Base-by-base conservation (phyloP, 2,888 invertebrate species). In the Sussaba pulchella region DNA sequence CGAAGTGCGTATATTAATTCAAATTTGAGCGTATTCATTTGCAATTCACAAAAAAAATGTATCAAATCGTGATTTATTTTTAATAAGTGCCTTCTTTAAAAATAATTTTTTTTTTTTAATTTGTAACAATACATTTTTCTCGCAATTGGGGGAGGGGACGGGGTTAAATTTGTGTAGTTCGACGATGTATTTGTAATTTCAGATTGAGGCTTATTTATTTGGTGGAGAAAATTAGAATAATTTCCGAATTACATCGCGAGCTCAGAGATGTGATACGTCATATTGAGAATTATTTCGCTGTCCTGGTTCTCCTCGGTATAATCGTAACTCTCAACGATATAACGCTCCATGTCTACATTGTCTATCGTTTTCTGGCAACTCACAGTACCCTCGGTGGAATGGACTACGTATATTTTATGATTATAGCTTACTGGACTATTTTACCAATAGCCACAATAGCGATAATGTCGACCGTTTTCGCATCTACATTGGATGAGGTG, bases 171-270 rank as follows among this genome's bases (percentile, higher is more conserved):
- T n/a, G n/a, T n/a, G 19, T 12, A 2, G 6, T 14, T 8, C 14
- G 10, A 31, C 6, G 14, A 57, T 24, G 0, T 5, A 57, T 26
- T 39, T 61, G 1, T 61, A 12, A n/a, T 52, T 52, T 12, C 52
- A 52, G 50, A 9, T 41, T 1, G 17, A 21, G 31, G 4, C 26
- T 24, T 9, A 21, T 14, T 64, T 12, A 9, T 67, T 9, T 67
- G 10, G 9, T 24, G 17, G 52, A 41, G 9, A 52, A 14, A 21
- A 77, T 71, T 5, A 21, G 36, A 36, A 10, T 52, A 19, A 43
- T 78, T 12, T 43, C 41, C 10, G 41, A 72, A 9, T 21, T 67
- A n/a, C 78, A 72, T 52, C 72, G 72, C 12, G 67, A 61, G 10
- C 59, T 78, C 14, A 31, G 50, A 17, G 61, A 72, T 19, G 17